Evolutionary conservation across 2,888 invertebrate species (phyloP), one percentile per base, ranked within the genome.

Genomic region (Sesamia inferens): DNA sequence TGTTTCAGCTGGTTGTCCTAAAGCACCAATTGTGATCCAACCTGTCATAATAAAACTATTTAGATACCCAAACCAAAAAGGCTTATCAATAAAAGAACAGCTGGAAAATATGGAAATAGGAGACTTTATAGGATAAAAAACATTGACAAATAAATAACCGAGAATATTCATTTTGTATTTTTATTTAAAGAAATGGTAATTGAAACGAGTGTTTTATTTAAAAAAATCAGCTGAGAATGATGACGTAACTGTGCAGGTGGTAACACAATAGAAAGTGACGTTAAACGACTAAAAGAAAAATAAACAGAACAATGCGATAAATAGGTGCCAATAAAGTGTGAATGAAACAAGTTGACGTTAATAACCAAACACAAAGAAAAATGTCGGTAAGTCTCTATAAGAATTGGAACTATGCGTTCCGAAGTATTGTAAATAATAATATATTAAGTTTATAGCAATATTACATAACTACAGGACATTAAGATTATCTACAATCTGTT

Each of bases 1-100:
- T 77, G 71, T 88, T 88, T 70, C 89, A 91, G 91, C 62, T 19
- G 86, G 89, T 68, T 86, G 82, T 11, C 84, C 90, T 4, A 87
- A 85, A 24, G 87, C 90, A 2, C 95, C 95, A 6, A 63, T 94
- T 0, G 75, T 95, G 0, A 85, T 95, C 55, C 87, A 93, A 73
- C 95, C 95, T 5, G 94, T 95, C 0, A 78, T 95, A 6, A 94
- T 95, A 70, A 95, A 94, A 85, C 58, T 94, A 11, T 92, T 88
- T 71, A 88, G 93, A 73, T 94, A 94, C 74, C 94, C 94, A 7
- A 83, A 89, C 76, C 67, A 44, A 68, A 55, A 58, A 68, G 54
- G 58, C 61, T 10, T 51, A 44, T 39, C 74, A 47, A 51, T 73
- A 67, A 39, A 5, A 31, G 64, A 80, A 65, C 74, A 76, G n/a